Conservation (phyloP, 1,140 invertebrate genomes). For the Dreissena rostriformis region DNA sequence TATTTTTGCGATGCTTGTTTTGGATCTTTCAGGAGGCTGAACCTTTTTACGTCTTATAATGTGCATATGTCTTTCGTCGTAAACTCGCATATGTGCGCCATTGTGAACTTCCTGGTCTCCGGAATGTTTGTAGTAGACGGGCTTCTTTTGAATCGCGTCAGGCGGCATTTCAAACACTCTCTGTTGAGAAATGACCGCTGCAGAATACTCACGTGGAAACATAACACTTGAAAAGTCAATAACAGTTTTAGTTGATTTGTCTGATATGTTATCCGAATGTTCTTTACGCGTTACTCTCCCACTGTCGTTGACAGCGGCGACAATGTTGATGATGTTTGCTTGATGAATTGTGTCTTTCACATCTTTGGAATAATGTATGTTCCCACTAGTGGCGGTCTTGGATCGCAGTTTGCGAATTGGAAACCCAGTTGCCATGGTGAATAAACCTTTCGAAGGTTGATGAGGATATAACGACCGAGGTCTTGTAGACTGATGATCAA, state of each 20-base stretch:
- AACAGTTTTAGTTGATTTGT: not conserved
- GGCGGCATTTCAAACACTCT: constrained; percentile 28
- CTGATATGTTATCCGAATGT: not conserved
- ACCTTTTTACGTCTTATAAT: constrained; percentile 13
- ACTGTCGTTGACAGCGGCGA: constrained; percentile 46
- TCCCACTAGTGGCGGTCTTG: no score
- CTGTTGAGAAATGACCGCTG: constrained; percentile 35
- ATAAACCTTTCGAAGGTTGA: no score
- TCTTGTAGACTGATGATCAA: no score
- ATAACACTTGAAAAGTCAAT: constrained; percentile 13
- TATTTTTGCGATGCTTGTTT: not conserved
- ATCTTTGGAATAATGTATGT: constrained; percentile 8
- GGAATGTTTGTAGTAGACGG: constrained; percentile 55
- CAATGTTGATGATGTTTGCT: constrained; percentile 52
- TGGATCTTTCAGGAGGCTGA: not conserved
- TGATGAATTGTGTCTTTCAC: constrained; percentile 48
- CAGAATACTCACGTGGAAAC: constrained; percentile 32
- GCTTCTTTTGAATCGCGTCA: constrained; percentile 43
- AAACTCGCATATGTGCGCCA: not conserved
- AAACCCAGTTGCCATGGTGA: no score
- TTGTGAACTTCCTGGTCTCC: constrained; percentile 36
- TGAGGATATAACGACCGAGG: no score
- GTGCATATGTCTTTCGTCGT: not conserved
- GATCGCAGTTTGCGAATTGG: no score
- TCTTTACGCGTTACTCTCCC: not conserved